Percentiles rank a stretch among this genome's conserved stretches.
Evolutionary conservation across 2,797 vertebrate species (phyloP).

Genomic region (Gila robusta): DNA sequence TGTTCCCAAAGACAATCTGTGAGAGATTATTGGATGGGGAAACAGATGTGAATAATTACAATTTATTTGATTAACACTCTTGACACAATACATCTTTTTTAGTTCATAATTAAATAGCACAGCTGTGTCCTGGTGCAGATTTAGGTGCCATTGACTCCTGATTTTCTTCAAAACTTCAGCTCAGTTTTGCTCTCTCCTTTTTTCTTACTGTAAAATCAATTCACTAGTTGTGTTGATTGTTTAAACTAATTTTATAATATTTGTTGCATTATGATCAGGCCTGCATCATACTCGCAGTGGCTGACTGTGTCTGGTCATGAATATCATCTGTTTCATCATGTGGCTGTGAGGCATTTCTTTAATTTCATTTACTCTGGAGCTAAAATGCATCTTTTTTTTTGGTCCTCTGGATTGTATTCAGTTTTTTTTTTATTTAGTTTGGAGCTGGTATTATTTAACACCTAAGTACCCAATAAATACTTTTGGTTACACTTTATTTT

Average conservation of each 20-base stretch:
- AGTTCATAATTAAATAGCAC: too few species aligned
- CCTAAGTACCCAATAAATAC: background rate
- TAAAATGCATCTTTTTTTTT: slow-evolving; percentile 12
- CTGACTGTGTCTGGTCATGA: slow-evolving; percentile 42
- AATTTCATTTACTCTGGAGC: slow-evolving; percentile 29
- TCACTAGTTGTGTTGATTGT: slow-evolving; percentile 33
- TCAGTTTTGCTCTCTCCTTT: too few species aligned
- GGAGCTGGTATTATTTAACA: background rate
- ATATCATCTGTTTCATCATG: slow-evolving; percentile 27
- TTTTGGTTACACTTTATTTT: background rate
- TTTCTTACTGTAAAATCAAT: background rate
- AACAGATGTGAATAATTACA: slow-evolving; percentile 10
- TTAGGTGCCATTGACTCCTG: too few species aligned
- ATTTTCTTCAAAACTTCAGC: too few species aligned
- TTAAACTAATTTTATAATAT: slow-evolving; percentile 28
- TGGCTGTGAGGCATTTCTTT: slow-evolving; percentile 35
- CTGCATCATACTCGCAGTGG: background rate
- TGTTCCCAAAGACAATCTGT: slow-evolving; percentile 66
- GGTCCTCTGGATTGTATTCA: slow-evolving; percentile 24
- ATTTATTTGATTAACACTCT: background rate
- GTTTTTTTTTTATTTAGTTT: slow-evolving; percentile 47
- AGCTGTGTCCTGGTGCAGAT: background rate
- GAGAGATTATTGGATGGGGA: slow-evolving; percentile 67
- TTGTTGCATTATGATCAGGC: slow-evolving; percentile 9
- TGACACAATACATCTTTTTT: background rate